phyloP scores from a whole-genome alignment of 64 coral and sea anemone species.

The Montipora foliosa region DNA sequence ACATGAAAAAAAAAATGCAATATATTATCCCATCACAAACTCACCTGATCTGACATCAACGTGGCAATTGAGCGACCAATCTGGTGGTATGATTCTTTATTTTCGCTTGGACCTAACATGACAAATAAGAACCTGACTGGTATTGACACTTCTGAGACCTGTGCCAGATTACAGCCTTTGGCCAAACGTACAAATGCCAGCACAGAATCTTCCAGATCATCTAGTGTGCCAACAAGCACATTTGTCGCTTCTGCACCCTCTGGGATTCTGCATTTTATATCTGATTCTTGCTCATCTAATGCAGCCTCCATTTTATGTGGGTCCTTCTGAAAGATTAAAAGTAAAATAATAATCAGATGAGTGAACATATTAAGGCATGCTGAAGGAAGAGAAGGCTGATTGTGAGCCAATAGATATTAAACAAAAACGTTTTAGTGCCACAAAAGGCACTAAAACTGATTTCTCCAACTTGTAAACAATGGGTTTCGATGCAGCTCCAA shows the following conservation, averaged over 20 bases:
- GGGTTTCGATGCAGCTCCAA: too few species aligned
- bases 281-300: constrained; percentile 72
- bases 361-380: too few species aligned
- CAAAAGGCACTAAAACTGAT: too few species aligned
- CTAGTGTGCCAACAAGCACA: constrained; percentile 88
- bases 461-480: too few species aligned
- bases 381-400: too few species aligned
- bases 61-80: constrained; percentile 89
- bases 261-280: constrained; percentile 76
- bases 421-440: too few species aligned
- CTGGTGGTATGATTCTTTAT: constrained; percentile 78
- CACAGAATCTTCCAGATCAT: constrained; percentile 75
- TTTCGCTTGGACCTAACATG: constrained; percentile 73
- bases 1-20: too few species aligned
- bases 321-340: neutral
- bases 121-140: constrained; percentile 87
- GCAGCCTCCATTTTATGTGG: constrained; percentile 1
- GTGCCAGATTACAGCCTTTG: constrained; percentile 63
- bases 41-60: constrained; percentile 87
- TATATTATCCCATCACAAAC: neutral
- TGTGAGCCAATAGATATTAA: too few species aligned
- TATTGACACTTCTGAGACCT: constrained; percentile 82
- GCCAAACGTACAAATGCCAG: constrained; percentile 88
- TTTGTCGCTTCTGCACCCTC: constrained; percentile 84
- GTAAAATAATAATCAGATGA: neutral